These are phyloP conservation scores for silkworm (Bombyx mori) DNA, from an alignment of 1,140 invertebrate species.

Conservation along the genomic window ASM3026992v2 NC_085107.1:13178001-13178500, in stretches of 20 bases:
- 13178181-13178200: neutral
- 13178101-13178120: neutral
- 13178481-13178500: constrained; percentile 12
- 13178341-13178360: constrained; percentile 14
- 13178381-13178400: constrained; percentile 17
- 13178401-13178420: constrained; percentile 21
- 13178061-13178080: neutral
- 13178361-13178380: constrained; percentile 15
- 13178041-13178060: neutral
- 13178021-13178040: too few species aligned
- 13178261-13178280: too few species aligned
- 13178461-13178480: constrained; percentile 10
- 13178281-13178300: too few species aligned
- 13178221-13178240: too few species aligned
- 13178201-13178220: neutral
- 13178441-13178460: constrained; percentile 15
- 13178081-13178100: too few species aligned
- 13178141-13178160: too few species aligned
- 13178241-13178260: too few species aligned
- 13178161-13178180: too few species aligned
- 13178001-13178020: too few species aligned
- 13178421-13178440: constrained; percentile 23
- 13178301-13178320: too few species aligned
- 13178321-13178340: neutral
- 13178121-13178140: neutral